phyloP scores from a whole-genome alignment of 92 coral and sea anemone genomes.

The Epizoanthus stellaris region DNA sequence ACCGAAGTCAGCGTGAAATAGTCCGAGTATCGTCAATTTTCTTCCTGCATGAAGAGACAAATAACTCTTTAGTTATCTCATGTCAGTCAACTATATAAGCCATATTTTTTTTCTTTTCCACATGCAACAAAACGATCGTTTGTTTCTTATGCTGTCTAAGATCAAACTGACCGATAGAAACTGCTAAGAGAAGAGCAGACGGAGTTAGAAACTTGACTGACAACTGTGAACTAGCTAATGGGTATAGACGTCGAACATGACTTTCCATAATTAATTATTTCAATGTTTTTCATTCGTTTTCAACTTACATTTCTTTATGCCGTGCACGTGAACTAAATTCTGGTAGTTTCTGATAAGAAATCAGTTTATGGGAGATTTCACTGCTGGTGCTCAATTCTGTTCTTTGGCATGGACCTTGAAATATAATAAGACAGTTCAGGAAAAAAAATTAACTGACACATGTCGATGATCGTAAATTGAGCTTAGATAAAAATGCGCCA shows the following conservation, averaged over 20 bases:
- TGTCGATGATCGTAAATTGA: neutral
- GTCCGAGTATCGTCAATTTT: neutral
- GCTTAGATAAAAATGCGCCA: constrained; percentile 1
- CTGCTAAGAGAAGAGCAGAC: neutral
- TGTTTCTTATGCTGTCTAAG: neutral
- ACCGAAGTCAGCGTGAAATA: neutral
- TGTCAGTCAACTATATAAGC: neutral
- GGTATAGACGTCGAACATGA: neutral
- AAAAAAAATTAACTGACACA: neutral
- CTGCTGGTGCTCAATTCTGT: neutral
- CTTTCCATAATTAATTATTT: neutral
- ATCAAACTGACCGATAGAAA: neutral
- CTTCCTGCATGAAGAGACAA: neutral
- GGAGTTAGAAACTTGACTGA: too few relatives aligned
- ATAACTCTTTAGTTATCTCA: neutral
- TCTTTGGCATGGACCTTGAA: neutral
- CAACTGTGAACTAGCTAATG: neutral
- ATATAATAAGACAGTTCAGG: neutral
- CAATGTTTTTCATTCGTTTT: neutral
- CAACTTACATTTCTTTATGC: neutral
- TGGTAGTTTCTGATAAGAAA: neutral
- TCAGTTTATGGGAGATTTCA: neutral
- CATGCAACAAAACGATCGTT: neutral
- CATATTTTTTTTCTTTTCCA: neutral
- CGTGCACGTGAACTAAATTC: constrained; percentile 5